Evolutionary conservation across 92 coral and sea anemone species (phyloP).

Genomic region (Actinernus sp.): DNA sequence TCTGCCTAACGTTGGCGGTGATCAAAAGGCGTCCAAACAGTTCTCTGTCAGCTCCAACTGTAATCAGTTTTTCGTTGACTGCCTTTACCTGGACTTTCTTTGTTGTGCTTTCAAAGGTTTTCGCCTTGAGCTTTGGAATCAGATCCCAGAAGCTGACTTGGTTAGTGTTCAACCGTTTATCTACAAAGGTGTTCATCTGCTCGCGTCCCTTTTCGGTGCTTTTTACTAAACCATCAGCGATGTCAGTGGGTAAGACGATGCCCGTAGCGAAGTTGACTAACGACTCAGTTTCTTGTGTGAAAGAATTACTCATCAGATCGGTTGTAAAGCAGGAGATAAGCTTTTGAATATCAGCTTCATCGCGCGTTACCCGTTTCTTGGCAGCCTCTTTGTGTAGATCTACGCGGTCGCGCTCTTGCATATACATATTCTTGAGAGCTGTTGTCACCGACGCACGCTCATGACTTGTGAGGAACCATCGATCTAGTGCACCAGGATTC

Average conservation of each 20-base stretch:
- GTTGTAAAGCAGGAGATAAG: conserved; percentile 34
- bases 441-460: conserved; percentile 45
- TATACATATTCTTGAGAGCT: conserved; percentile 66
- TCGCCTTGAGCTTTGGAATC: conserved; percentile 46
- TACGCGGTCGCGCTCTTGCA: conserved; percentile 36
- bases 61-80: conserved; percentile 31
- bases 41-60: conserved; percentile 35
- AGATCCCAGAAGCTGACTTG: conserved; percentile 4
- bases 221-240: conserved; percentile 29
- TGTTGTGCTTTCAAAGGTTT: conserved; percentile 35
- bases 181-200: conserved; percentile 54
- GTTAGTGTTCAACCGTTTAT: conserved; percentile 37
- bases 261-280: conserved; percentile 59
- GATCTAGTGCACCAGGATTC: conserved; percentile 28
- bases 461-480: conserved; percentile 52
- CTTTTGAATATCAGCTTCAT: conserved; percentile 55
- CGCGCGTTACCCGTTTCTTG: conserved; percentile 21
- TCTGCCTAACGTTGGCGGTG: conserved; percentile 42
- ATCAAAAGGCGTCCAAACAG: conserved; percentile 53
- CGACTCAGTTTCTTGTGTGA: conserved; percentile 39
- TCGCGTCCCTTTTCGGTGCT: conserved; percentile 48
- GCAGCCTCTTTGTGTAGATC: conserved; percentile 21
- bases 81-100: conserved; percentile 32
- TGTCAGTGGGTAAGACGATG: conserved; percentile 46
- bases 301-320: conserved; percentile 42